Evolutionary conservation across 2,797 vertebrate species (phyloP).

Genomic region (Sebastes steindachneri): DNA sequence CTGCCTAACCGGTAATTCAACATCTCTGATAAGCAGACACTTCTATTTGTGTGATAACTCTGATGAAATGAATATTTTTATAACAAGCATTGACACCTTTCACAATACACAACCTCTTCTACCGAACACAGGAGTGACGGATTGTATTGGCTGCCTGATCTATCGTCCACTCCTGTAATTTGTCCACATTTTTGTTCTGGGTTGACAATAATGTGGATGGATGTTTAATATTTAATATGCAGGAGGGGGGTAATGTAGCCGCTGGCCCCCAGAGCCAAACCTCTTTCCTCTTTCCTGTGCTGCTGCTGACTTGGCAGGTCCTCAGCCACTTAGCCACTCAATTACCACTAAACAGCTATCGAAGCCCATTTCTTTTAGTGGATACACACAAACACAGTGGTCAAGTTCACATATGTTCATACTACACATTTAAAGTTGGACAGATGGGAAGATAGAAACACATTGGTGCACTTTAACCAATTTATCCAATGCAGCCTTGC

Average conservation of each 20-base stretch:
- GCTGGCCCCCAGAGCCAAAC: constrained; percentile 33
- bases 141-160: constrained; percentile 25
- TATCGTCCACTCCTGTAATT: constrained; percentile 30
- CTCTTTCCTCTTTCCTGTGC: constrained; percentile 53
- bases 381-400: background rate
- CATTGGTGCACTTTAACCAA: background rate
- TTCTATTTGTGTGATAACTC: background rate
- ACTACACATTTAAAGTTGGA: background rate
- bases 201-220: constrained; percentile 51
- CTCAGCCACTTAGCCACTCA: constrained; percentile 58
- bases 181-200: constrained; percentile 39
- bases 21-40: background rate
- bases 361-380: background rate
- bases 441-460: background rate
- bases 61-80: background rate
- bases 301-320: constrained; percentile 65
- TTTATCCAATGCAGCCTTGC: background rate
- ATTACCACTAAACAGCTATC: constrained; percentile 40
- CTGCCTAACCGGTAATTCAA: background rate
- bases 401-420: background rate
- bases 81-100: background rate
- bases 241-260: constrained; percentile 47
- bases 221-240: constrained; percentile 74
- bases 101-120: background rate
- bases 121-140: background rate